Evolutionary conservation across 92 coral and sea anemone species (phyloP).

Genomic region (Epizoanthus scotinus): DNA sequence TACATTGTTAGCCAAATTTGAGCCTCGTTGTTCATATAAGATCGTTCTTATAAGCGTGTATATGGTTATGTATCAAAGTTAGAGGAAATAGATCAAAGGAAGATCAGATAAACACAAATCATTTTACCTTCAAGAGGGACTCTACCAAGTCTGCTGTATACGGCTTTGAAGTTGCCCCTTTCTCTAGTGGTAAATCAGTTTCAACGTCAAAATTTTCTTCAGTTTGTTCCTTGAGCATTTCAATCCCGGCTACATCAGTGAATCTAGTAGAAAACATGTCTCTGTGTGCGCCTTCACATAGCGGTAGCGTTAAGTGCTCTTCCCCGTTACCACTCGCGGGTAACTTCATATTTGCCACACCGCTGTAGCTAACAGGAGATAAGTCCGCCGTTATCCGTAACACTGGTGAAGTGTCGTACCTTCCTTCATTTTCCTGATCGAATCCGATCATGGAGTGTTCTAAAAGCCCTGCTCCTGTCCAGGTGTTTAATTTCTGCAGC

Average conservation of each 20-base stretch:
- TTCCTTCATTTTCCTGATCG: slow-evolving; percentile 10
- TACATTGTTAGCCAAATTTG: too few species aligned
- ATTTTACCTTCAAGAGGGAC: background rate
- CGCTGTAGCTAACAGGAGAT: background rate
- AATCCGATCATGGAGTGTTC: slow-evolving; percentile 14
- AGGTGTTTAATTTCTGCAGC: slow-evolving; percentile 18
- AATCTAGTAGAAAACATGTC: background rate
- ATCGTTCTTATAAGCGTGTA: too few species aligned
- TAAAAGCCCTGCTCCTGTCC: slow-evolving; percentile 26
- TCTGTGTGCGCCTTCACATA: too few species aligned
- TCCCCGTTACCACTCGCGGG: background rate
- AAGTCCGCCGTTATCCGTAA: background rate
- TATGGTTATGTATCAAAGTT: too few species aligned
- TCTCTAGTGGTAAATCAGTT: background rate
- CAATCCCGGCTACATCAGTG: background rate
- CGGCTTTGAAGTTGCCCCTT: background rate
- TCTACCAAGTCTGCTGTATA: background rate
- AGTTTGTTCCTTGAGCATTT: background rate
- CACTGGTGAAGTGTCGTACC: background rate
- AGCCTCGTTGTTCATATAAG: too few species aligned
- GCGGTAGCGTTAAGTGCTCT: background rate
- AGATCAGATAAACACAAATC: background rate
- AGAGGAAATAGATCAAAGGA: too few species aligned
- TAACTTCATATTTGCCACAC: background rate
- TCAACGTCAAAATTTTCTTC: background rate